phyloP scores from a whole-genome alignment of 2,797 vertebrate species.

The Channa striata region DNA sequence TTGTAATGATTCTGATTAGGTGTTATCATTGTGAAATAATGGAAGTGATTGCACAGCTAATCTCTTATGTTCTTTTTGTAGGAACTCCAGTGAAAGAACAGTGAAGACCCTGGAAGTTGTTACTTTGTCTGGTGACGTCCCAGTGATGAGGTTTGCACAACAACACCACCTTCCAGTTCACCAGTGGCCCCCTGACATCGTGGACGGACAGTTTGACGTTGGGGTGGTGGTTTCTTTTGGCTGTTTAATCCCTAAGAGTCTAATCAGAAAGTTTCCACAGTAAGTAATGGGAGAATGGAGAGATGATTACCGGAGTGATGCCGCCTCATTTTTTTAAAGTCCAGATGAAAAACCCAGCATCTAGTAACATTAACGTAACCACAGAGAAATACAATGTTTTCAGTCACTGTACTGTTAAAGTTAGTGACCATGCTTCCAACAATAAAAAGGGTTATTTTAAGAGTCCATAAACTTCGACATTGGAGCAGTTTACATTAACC shows the following conservation, averaged over 20 bases:
- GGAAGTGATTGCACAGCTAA: background rate
- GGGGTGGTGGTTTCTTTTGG: conserved; percentile 97
- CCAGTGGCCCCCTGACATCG: conserved; percentile 87
- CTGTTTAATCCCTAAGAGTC: conserved; percentile 87
- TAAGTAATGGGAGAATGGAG: too few species aligned
- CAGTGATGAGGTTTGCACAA: conserved; percentile 87
- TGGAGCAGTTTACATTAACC: too few species aligned
- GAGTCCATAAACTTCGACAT: too few species aligned
- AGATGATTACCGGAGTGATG: too few species aligned
- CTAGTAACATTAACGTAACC: too few species aligned
- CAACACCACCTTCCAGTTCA: conserved; percentile 84
- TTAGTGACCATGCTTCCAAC: too few species aligned
- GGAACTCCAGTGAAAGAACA: conserved; percentile 57
- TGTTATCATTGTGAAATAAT: background rate
- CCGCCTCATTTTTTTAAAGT: too few species aligned
- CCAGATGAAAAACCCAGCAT: too few species aligned
- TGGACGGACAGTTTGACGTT: conserved; percentile 87
- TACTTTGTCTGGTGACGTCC: conserved; percentile 83
- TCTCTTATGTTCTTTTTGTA: conserved; percentile 38
- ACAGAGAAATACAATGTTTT: too few species aligned
- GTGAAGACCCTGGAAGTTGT: conserved; percentile 92
- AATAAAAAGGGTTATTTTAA: too few species aligned
- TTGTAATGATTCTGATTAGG: background rate
- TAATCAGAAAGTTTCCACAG: conserved; percentile 93
- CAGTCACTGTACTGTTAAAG: too few species aligned